Base-by-base conservation (phyloP, 2,888 invertebrate species). In the Drosophila affinis region DNA sequence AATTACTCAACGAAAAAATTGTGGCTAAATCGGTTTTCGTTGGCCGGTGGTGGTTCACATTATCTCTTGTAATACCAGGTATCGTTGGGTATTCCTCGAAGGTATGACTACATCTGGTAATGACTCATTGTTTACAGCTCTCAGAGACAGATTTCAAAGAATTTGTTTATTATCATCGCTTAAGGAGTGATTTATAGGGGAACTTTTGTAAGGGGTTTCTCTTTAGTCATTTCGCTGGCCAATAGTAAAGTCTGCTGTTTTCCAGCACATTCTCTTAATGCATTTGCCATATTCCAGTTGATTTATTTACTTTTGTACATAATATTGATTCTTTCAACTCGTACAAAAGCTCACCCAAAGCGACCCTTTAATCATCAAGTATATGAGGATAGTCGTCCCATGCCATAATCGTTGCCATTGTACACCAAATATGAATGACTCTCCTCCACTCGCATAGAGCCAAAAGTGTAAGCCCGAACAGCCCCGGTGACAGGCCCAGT, bases 381-480 rank as follows among this genome's bases (percentile, higher is more conserved):
- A 84, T 72, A 51, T 51, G 57, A 18, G 27, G n/a, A 34, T 17
- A 29, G 32, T 21, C 53, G n/a, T n/a, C 21, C 55, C 62, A 62
- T 70, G 63, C 81, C 81, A 82, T 82, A 82, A 83, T 81, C 81
- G 76, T 77, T 81, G 81, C 58, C 81, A 86, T 86, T 81, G 87
- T 81, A 78, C 78, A 70, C 84, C 78, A 80, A 75, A 86, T 76
- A 75, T 72, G 75, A 72, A 78, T 68, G 71, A 21, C 57, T 57
- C 18, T 39, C 39, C 39, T 39, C 14, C 39, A 39, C 39, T 39
- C 39, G 39, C 58, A 75, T 80, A 77, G 72, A 77, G 69, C 81
- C 75, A 86, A 86, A 78, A 80, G 57, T 73, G 70, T 78, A 72
- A 80, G 70, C 68, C 63, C 85, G 73, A 72, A 72, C 29, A 29